These are phyloP conservation scores for Clarias batrachus DNA, from an alignment of 2,113 vertebrate species.

Conservation along the genomic window DNA sequence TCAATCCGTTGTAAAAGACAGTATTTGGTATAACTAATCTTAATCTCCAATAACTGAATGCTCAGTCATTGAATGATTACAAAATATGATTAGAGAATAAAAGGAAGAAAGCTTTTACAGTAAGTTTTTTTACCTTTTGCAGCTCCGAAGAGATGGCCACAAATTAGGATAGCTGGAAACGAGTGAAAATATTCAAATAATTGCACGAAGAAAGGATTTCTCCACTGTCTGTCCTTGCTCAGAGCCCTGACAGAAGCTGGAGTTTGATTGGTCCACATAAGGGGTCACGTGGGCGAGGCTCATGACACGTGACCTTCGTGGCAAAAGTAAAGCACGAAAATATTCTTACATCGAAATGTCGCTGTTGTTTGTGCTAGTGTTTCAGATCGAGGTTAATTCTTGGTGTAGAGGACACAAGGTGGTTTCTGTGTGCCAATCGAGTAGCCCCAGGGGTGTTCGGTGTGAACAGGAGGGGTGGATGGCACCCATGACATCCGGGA, in stretches of 20 bases:
- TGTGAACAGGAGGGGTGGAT: slow-evolving; percentile 31
- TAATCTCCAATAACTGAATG: no score
- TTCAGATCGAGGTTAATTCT: slow-evolving; percentile 59
- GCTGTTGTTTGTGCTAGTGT: slow-evolving; percentile 52
- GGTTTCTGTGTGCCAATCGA: slow-evolving; percentile 63
- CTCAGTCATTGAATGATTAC: background rate
- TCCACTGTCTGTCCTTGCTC: slow-evolving; percentile 51
- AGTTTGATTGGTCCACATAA: slow-evolving; percentile 76
- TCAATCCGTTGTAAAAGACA: background rate
- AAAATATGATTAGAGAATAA: background rate
- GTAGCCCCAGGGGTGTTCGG: slow-evolving; percentile 63
- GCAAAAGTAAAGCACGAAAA: slow-evolving; percentile 55
- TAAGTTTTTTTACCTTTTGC: slow-evolving; percentile 61
- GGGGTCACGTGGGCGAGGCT: slow-evolving; percentile 65
- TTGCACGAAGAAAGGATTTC: slow-evolving; percentile 72
- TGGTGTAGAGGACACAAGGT: slow-evolving; percentile 49
- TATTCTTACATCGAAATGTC: slow-evolving; percentile 67
- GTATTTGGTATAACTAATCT: background rate
- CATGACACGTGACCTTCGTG: slow-evolving; percentile 71
- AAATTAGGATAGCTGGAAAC: slow-evolving; percentile 73
- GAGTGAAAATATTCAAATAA: slow-evolving; percentile 63
- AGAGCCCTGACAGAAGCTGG: slow-evolving; percentile 60
- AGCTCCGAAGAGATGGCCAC: slow-evolving; percentile 73
- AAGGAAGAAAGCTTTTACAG: slow-evolving; percentile 38
- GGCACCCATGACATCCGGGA: slow-evolving; percentile 19